phyloP scores from a whole-genome alignment of 2,888 invertebrate species.

The Terebella lapidaria region DNA sequence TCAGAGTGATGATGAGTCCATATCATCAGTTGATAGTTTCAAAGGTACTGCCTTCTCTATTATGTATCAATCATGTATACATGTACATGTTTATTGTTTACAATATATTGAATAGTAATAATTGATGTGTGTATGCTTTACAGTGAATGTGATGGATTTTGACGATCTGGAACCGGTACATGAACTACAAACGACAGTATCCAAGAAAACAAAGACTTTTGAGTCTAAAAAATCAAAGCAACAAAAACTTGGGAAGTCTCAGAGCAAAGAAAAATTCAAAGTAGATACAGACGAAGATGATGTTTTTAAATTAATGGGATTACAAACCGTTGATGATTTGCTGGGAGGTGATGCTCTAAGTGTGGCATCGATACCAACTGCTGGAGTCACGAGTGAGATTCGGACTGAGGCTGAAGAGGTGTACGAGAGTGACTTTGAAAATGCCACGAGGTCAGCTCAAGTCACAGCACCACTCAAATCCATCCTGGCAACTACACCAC shows the following conservation, averaged over 20 bases:
- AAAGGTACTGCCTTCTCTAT: neutral
- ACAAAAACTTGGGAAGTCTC: too few relatives aligned
- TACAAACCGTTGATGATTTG: conserved; percentile 45
- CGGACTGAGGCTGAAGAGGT: conserved; percentile 2
- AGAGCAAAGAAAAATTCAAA: neutral
- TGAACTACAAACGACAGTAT: neutral
- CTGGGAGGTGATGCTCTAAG: conserved; percentile 25
- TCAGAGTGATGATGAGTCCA: neutral
- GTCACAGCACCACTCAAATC: conserved; percentile 18
- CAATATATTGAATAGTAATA: too few relatives aligned
- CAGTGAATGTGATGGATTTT: conserved; percentile 18
- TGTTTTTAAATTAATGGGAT: conserved; percentile 35
- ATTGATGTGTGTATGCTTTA: too few relatives aligned
- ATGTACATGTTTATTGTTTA: too few relatives aligned
- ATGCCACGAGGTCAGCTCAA: neutral
- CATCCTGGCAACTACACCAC: conserved; percentile 19
- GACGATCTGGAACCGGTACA: conserved; percentile 8
- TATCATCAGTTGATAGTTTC: neutral
- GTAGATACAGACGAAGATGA: conserved; percentile 1
- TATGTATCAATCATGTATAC: too few relatives aligned
- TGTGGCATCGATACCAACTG: conserved; percentile 3
- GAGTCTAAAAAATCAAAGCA: neutral
- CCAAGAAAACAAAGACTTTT: neutral
- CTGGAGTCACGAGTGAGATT: neutral
- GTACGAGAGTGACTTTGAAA: conserved; percentile 17